A percentile compares a stretch with the other conserved stretches of the same genome.
phyloP scores from a whole-genome alignment of 2,113 vertebrate species.

The Plecotus auritus region DNA sequence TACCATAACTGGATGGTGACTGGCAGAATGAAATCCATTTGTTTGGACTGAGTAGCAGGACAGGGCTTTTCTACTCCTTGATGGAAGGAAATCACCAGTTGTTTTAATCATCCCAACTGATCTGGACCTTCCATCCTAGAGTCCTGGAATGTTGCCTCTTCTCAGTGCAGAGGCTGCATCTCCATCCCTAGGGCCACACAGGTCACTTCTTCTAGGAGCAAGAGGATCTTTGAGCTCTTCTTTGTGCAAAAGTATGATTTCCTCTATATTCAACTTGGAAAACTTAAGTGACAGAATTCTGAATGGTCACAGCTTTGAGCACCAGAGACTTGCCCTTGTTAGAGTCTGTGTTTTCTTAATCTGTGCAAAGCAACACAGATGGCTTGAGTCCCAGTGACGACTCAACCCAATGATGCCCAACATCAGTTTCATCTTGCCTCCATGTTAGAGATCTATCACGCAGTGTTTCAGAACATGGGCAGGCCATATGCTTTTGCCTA shows the following conservation, averaged over 20 bases:
- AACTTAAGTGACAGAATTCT: background rate
- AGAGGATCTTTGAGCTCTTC: background rate
- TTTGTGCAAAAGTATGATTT: background rate
- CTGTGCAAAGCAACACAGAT: background rate
- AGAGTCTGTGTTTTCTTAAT: background rate
- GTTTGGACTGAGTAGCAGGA: background rate
- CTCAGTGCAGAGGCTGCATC: background rate
- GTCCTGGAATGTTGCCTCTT: background rate
- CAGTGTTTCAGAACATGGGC: constrained; percentile 8
- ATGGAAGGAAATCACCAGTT: background rate
- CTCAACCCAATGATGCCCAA: background rate
- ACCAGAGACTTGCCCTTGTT: background rate
- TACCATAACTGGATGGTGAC: background rate
- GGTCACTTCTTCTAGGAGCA: background rate
- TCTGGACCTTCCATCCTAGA: background rate
- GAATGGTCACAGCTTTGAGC: background rate
- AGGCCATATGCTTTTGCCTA: background rate
- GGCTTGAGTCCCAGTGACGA: background rate
- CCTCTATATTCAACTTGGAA: background rate
- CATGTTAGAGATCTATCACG: background rate
- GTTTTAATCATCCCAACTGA: background rate
- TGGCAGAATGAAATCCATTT: background rate
- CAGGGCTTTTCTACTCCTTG: background rate
- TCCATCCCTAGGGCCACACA: background rate
- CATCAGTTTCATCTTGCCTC: background rate